A percentile compares a stretch with the other conserved stretches of the same genome.
These are phyloP conservation scores for Lottia scabra DNA, from an alignment of 2,888 invertebrate species.

Conservation along the genomic window DNA sequence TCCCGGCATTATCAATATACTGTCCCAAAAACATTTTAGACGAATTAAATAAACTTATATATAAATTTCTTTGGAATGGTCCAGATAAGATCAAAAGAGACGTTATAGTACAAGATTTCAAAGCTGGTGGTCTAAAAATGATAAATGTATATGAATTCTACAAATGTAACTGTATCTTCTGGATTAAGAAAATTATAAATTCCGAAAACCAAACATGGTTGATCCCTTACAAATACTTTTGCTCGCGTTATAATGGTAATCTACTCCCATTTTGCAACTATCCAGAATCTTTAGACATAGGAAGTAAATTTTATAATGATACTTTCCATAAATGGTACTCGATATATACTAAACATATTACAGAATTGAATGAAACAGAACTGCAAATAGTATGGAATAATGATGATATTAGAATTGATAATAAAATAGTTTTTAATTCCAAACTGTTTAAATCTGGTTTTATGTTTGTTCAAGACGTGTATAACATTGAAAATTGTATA, in stretches of 20 bases:
- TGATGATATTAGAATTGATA: neutral
- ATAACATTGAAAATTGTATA: no score
- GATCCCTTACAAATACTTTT: neutral
- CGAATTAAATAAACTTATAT: neutral
- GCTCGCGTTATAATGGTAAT: neutral
- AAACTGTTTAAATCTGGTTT: no score
- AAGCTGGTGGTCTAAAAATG: neutral
- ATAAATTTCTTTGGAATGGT: conserved; percentile 1
- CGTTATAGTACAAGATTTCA: neutral
- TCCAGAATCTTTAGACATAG: neutral
- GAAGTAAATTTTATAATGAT: neutral
- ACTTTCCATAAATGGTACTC: neutral
- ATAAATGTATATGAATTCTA: conserved; percentile 4
- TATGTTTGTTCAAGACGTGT: no score
- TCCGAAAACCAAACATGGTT: neutral
- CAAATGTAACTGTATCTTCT: neutral
- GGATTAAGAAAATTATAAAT: conserved; percentile 1
- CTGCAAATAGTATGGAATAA: neutral
- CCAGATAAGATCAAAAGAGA: conserved; percentile 4
- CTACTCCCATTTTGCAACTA: neutral
- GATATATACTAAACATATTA: neutral
- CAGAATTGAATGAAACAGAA: neutral
- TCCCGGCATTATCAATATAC: neutral
- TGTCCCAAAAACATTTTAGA: neutral
- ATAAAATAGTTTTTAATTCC: no score